phyloP scores from a whole-genome alignment of 2,797 vertebrate genomes.

The Sparus aurata region DNA sequence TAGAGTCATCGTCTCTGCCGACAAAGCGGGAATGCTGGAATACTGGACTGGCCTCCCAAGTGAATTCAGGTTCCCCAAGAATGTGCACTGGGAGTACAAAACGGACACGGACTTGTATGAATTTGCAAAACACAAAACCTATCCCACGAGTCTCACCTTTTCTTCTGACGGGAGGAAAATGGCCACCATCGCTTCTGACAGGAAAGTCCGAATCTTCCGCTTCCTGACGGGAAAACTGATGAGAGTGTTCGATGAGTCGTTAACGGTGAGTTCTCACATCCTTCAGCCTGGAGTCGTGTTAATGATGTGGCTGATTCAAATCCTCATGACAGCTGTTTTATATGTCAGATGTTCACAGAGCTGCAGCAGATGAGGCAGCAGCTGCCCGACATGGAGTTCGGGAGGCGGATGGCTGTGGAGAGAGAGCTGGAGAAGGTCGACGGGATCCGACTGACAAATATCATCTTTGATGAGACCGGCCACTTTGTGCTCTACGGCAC shows the following conservation, averaged over 20 bases:
- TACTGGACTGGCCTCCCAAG: conserved; percentile 96
- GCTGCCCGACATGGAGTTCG: conserved; percentile 99
- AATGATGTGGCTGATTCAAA: accelerated
- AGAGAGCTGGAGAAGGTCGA: conserved; percentile 98
- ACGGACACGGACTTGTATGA: conserved; percentile 98
- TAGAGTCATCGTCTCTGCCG: conserved; percentile 94
- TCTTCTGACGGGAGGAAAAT: conserved; percentile 96
- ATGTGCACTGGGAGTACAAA: conserved; percentile 96
- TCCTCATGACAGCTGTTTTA: accelerated
- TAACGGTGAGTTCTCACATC: conserved; percentile 89
- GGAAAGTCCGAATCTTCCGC: conserved; percentile 97
- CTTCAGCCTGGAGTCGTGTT: background rate
- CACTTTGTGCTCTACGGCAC: conserved; percentile 98
- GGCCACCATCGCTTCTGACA: conserved; percentile 95
- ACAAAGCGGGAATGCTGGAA: conserved; percentile 97
- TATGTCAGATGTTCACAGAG: conserved; percentile 96
- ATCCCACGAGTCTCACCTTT: conserved; percentile 93
- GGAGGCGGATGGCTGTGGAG: conserved; percentile 96
- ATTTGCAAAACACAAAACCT: conserved; percentile 97
- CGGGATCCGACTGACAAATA: conserved; percentile 93
- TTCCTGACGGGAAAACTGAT: conserved; percentile 97
- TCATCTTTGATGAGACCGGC: conserved; percentile 98
- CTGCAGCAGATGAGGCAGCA: conserved; percentile 99
- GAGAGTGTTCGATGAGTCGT: conserved; percentile 96
- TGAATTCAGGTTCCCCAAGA: conserved; percentile 94